Conservation (phyloP, 1,140 invertebrate species). For the Diplogasteroides magnus region DNA sequence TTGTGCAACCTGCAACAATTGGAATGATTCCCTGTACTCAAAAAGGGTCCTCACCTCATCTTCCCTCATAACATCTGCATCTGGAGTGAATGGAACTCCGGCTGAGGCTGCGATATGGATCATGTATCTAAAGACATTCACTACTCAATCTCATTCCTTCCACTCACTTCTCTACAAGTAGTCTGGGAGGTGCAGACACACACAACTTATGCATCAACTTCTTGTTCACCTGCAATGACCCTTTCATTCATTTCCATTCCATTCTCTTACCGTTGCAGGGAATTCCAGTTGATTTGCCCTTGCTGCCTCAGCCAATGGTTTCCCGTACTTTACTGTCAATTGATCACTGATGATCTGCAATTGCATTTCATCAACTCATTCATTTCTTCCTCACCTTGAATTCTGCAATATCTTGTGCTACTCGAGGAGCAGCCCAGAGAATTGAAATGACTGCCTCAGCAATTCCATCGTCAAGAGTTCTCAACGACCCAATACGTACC, state of each 20-base stretch:
- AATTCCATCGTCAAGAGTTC: slow-evolving; percentile 84
- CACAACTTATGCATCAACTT: slow-evolving; percentile 92
- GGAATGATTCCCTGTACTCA: not conserved
- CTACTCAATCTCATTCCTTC: slow-evolving; percentile 9
- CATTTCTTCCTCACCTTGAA: slow-evolving; percentile 57
- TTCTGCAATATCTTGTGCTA: slow-evolving; percentile 58
- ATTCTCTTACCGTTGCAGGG: slow-evolving; percentile 60
- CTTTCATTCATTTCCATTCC: not conserved
- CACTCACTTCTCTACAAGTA: slow-evolving; percentile 88
- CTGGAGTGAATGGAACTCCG: slow-evolving; percentile 82
- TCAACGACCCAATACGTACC: slow-evolving; percentile 52
- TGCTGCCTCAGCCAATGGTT: slow-evolving; percentile 79
- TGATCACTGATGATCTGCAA: slow-evolving; percentile 86
- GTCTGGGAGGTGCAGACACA: slow-evolving; percentile 88
- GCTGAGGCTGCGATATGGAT: slow-evolving; percentile 90
- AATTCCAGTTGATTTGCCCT: slow-evolving; percentile 67
- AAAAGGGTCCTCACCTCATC: slow-evolving; percentile 58
- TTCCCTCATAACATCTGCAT: slow-evolving; percentile 75
- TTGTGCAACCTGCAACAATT: slow-evolving; percentile 15
- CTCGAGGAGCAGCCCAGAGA: slow-evolving; percentile 87
- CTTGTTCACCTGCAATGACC: slow-evolving; percentile 68
- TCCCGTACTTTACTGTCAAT: slow-evolving; percentile 85
- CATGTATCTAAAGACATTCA: slow-evolving; percentile 55
- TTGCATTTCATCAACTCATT: not conserved
- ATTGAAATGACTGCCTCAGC: slow-evolving; percentile 90